Evolutionary conservation across 1,140 invertebrate genomes (phyloP), one percentile per base, ranked within the genome.

Genomic region (Ceratina japonica): DNA sequence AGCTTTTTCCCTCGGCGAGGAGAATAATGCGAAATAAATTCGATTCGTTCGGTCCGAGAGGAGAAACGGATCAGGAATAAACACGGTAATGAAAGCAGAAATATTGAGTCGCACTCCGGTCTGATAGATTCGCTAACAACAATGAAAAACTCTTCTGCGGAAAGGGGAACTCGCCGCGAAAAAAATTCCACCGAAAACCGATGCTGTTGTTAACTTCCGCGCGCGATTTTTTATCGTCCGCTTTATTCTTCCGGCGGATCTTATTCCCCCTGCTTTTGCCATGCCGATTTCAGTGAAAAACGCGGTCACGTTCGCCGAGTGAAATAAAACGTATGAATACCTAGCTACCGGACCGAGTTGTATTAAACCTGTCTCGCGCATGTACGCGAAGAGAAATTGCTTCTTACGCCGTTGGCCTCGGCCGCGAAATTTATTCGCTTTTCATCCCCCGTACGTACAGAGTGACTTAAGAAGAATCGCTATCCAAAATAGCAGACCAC

Each of bases 281-380:
- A 27, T 65, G 58, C 59, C 66, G 75, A 84, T 83, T 75, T 75
- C 70, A 58, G 65, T 69, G 81, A 79, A 73, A 83, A 70, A 83
- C 63, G 66, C 27, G 56, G 49, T 73, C 72, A 68, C 77, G 69
- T 51, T 58, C 64, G 52, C 80, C 56, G 37, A 54, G 24, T 22
- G 64, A 78, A 74, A 75, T 83, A 80, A 80, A 83, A 83, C 71
- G 81, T 52, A 78, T 69, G 73, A 83, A 83, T 77, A 82, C 44
- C 61, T 18, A 24, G 13, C 61, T 63, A 12, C n/a, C 20, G 66
- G 68, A 12, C n/a, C 22, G 66, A 13, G 62, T 59, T 73, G 79
- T 83, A 83, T 84, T 76, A 84, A 72, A 80, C 52, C 77, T 84
- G 77, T 80, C 81, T 56, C 31, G 24, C 22, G 63, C 68, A 74